Evolutionary conservation across 2,113 vertebrate species (phyloP).

Genomic region (Tylochromis polylepis): DNA sequence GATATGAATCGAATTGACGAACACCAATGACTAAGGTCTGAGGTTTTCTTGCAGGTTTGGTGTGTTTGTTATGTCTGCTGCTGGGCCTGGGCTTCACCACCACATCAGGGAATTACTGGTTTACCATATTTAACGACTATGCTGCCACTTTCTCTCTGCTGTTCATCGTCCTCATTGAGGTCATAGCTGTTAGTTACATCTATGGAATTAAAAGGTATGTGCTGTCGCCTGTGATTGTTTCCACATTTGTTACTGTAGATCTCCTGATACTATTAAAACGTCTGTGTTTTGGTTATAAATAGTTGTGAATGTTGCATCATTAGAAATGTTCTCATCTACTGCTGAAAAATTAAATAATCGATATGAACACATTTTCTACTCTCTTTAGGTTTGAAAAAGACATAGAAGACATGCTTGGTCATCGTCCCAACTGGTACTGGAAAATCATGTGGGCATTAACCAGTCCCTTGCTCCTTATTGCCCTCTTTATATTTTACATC

Average conservation of each 20-base stretch:
- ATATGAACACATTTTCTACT: not conserved
- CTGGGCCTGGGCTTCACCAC: slow-evolving; percentile 86
- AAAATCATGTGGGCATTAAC: slow-evolving; percentile 80
- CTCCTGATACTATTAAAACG: not conserved
- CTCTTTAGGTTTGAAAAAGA: slow-evolving; percentile 84
- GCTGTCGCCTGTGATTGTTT: not conserved
- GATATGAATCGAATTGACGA: not conserved
- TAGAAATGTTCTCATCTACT: not conserved
- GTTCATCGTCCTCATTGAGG: slow-evolving; percentile 86
- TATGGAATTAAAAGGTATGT: slow-evolving; percentile 85
- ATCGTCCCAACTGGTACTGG: slow-evolving; percentile 82
- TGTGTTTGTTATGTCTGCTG: slow-evolving; percentile 80
- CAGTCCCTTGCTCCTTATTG: slow-evolving; percentile 83
- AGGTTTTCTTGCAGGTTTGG: slow-evolving; percentile 62
- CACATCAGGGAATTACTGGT: slow-evolving; percentile 90
- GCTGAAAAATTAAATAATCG: not conserved
- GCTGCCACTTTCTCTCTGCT: slow-evolving; percentile 85
- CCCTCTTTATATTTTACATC: slow-evolving; percentile 85
- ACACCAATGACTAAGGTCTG: not conserved
- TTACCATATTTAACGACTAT: slow-evolving; percentile 91
- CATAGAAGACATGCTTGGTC: slow-evolving; percentile 83
- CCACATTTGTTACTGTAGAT: not conserved
- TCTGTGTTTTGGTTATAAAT: not conserved
- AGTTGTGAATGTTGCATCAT: not conserved
- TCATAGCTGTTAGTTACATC: slow-evolving; percentile 81